Percentiles rank a stretch among this genome's conserved stretches.
phyloP scores from a whole-genome alignment of 2,797 vertebrate species.

The Clarias platycephalus region DNA sequence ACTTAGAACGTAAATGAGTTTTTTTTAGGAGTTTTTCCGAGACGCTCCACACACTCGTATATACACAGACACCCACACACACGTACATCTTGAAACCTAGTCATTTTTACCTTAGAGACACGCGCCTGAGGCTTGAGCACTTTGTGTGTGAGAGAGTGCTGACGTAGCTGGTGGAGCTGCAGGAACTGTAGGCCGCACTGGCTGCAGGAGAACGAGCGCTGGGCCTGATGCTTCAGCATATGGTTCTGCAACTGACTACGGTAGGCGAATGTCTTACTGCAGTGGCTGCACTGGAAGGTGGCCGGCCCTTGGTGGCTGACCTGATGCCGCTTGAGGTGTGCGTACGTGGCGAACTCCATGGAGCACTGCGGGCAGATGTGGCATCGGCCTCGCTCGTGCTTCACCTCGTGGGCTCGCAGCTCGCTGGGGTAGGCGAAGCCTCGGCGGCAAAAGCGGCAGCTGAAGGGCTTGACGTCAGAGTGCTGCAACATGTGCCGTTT shows the following conservation, averaged over 20 bases:
- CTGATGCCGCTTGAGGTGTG: slow-evolving; percentile 94
- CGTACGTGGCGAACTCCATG: slow-evolving; percentile 93
- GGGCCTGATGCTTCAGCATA: slow-evolving; percentile 95
- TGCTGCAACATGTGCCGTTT: slow-evolving; percentile 99
- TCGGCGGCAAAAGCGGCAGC: slow-evolving; percentile 93
- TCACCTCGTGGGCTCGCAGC: slow-evolving; percentile 92
- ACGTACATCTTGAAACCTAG: background rate
- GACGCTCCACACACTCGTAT: background rate
- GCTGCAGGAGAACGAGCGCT: slow-evolving; percentile 84
- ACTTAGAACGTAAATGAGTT: background rate
- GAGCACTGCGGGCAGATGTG: slow-evolving; percentile 94
- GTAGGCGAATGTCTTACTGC: slow-evolving; percentile 95
- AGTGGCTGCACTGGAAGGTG: slow-evolving; percentile 94
- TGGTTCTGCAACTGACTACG: slow-evolving; percentile 99
- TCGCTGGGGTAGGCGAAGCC: slow-evolving; percentile 98
- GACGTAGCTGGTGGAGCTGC: slow-evolving; percentile 97
- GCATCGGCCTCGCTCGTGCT: slow-evolving; percentile 93
- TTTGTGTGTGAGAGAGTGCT: slow-evolving; percentile 97
- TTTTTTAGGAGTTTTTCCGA: background rate
- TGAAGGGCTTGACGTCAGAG: slow-evolving; percentile 94
- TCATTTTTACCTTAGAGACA: slow-evolving; percentile 26
- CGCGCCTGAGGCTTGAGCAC: slow-evolving; percentile 67
- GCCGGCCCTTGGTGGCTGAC: slow-evolving; percentile 92
- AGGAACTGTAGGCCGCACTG: slow-evolving; percentile 98
- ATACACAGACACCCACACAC: background rate